Base-by-base conservation (phyloP, 2,797 vertebrate genomes). In the Falco columbarius region DNA sequence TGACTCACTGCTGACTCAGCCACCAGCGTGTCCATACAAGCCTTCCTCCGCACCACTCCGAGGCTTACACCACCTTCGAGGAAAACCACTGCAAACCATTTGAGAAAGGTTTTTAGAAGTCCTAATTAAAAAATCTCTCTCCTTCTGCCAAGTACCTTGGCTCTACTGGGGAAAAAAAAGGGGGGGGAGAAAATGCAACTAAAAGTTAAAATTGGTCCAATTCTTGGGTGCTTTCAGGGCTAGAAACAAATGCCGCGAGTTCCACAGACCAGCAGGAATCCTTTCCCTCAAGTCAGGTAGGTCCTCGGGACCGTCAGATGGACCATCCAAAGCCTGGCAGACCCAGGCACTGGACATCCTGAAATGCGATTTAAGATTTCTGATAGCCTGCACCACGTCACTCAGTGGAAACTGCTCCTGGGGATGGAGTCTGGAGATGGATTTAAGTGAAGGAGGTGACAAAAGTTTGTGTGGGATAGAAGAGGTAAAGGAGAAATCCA, bases 101-200 rank as follows among this genome's bases (percentile, higher is more conserved):
- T 47, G 24, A 84, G 34, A 34, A 67, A 49, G 14, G 12, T n/a
- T 70, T 67, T 42, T 21, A 7, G 22, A 83, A 90, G n/a, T 18
- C 34, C 30, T 32, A 47, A 54, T 38, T 70, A 59, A 90, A 82
- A 90, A 40, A 19, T 59, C 24, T 59, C 54, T 81, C 27, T 32
- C 14, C 12, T 38, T 70, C 34, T 1, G 11, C 30, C 10, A 23
- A 86, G 7, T 29, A 49, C n/a, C 24, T 63, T 55, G 44, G 42
- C 34, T 66, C 46, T n/a, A 27, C 17, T 30, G 5, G 14, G 62
- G 73, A 66, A n/a, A 71, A n/a, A 71, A 74, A 89, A 12, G 16
- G 4, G 7, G 4, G 7, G 7, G 3, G 3, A 6, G 0, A 1
- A 22, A 80, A 63, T 4, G 3, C 30, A 87, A 55, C 11, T 19